phyloP scores from a whole-genome alignment of 2,888 invertebrate species.

The Meandrusa payeni region DNA sequence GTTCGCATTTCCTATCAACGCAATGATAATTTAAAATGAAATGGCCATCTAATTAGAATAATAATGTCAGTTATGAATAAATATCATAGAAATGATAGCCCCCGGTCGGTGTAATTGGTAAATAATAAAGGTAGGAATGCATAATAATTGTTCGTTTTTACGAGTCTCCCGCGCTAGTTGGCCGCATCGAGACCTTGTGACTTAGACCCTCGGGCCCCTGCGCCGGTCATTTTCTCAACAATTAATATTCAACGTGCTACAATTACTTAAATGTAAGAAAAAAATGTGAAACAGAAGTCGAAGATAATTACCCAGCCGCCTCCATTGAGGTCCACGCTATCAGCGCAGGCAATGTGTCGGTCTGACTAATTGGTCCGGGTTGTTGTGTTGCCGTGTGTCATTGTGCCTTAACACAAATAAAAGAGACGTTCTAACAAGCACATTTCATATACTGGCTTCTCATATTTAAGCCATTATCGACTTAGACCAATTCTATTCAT shows the following conservation, averaged over 20 bases:
- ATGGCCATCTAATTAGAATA: constrained; percentile 42
- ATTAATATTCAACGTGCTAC: constrained; percentile 66
- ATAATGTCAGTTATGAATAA: constrained; percentile 42
- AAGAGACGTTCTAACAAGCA: no score
- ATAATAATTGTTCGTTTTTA: constrained; percentile 67
- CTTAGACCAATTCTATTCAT: constrained; percentile 17
- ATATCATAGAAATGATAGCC: constrained; percentile 50
- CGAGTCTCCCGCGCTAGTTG: constrained; percentile 46
- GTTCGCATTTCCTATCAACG: constrained; percentile 28
- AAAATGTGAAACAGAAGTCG: constrained; percentile 61
- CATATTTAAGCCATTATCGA: no score
- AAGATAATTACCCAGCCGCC: constrained; percentile 55
- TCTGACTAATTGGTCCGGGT: constrained; percentile 52
- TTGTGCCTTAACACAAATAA: no score
- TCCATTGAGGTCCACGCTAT: constrained; percentile 51
- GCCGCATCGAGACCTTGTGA: constrained; percentile 56
- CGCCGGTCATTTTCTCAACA: constrained; percentile 70
- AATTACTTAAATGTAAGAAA: constrained; percentile 65
- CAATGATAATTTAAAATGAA: constrained; percentile 27
- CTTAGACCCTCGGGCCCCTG: constrained; percentile 57
- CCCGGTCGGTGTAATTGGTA: constrained; percentile 45
- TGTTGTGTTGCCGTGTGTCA: constrained; percentile 56
- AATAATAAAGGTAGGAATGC: constrained; percentile 54
- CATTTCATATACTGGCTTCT: no score
- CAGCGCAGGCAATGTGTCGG: constrained; percentile 43